Evolutionary conservation across 2,113 vertebrate species (phyloP).

Genomic region (Zosterops japonicus): DNA sequence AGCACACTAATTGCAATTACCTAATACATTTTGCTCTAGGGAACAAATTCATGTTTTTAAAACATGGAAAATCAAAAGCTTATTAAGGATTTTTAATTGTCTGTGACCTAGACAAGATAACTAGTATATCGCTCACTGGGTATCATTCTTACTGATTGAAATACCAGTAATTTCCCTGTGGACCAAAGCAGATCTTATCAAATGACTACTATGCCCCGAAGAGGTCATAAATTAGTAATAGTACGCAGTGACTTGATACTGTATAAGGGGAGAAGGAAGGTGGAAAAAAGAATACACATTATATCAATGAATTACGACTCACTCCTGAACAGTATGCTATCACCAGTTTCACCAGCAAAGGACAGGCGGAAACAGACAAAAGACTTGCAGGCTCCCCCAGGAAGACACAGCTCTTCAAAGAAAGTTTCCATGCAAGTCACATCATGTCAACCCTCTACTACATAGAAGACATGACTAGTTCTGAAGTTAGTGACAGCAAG

Average conservation of each 20-base stretch:
- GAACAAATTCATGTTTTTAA: neutral
- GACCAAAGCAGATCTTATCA: conserved; percentile 30
- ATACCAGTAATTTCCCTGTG: conserved; percentile 42
- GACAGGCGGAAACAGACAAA: neutral
- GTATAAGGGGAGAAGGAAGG: neutral
- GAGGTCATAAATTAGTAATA: conserved; percentile 44
- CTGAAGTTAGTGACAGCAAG: neutral
- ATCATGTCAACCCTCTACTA: neutral
- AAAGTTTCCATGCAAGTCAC: neutral
- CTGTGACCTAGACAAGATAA: conserved; percentile 30
- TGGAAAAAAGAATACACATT: neutral
- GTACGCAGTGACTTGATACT: neutral
- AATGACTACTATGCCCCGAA: neutral
- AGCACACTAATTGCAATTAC: neutral
- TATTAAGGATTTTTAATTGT: conserved; percentile 25
- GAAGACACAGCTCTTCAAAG: neutral
- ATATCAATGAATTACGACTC: neutral
- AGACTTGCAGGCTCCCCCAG: neutral
- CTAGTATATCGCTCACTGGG: neutral
- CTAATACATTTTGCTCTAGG: neutral
- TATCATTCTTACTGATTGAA: conserved; percentile 4
- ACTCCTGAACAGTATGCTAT: neutral
- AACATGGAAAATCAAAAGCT: neutral
- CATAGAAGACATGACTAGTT: neutral
- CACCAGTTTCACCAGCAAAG: neutral